Evolutionary conservation across 2,113 vertebrate genomes (phyloP), one percentile per base, ranked within the genome.

Genomic region (Osmerus mordax): DNA sequence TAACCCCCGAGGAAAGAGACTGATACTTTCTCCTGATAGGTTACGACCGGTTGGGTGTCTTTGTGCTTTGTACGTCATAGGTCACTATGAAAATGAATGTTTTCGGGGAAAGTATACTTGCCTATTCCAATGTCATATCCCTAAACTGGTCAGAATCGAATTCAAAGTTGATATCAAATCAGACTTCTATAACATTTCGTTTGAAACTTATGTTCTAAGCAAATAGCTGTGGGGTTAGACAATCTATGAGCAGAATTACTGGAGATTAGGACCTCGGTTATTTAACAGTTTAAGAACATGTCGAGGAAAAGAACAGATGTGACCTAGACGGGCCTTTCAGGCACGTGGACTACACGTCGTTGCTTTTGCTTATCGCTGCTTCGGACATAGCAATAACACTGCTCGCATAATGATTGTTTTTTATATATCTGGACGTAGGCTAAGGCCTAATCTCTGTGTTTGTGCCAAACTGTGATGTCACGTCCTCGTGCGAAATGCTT

Each of bases 231-330:
- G 32, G 32, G 32, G 4, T 36, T 36, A 36, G 32, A 36, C 7
- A 32, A 32, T 32, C 28, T 25, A 53, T 51, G 67, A 14, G 61
- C 29, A 19, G 67, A 65, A 53, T 58, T 18, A 51, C 29, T 1
- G 16, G 28, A 23, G 28, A 55, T 23, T 64, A 63, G 70, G 32
- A 36, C 32, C 32, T 7, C 52, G 53, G 19, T 25, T 51, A 19
- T 54, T 16, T 25, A 23, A 29, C 21, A 28, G n/a, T 53, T 23
- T 21, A 61, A 54, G 28, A 71, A 29, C 12, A 19, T 16, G 47
- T 63, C 70, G 21, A 71, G 23, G 63, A 36, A 60, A 67, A 25
- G 60, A 28, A 67, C 64, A 71, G 64, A 62, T 67, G 70, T 51
- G 41, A 16, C 11, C 21, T 21, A 36, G 55, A 29, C 19, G 29